A percentile compares a stretch with the other conserved stretches of the same genome.
Evolutionary conservation across 2,113 vertebrate species (phyloP).

Genomic region (Hippopotamus amphibius): DNA sequence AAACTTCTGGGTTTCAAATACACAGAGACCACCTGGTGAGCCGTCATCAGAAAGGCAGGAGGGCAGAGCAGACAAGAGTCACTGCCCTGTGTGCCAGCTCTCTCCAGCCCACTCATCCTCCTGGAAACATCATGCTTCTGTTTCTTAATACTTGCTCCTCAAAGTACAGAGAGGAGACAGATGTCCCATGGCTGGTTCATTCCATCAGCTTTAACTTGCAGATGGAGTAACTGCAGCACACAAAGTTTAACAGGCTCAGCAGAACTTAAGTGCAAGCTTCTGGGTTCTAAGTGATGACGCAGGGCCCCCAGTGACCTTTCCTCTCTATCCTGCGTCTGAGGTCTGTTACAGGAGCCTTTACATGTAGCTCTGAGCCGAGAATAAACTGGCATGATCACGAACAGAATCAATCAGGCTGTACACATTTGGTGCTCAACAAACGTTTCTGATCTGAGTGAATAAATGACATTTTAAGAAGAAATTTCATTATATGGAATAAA

Average conservation of each 20-base stretch:
- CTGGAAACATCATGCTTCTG: rapidly evolving
- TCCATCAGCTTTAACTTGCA: neutral
- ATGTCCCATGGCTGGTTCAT: rapidly evolving
- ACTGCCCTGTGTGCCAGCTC: rapidly evolving
- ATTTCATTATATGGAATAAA: neutral
- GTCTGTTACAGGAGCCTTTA: neutral
- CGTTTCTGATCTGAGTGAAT: neutral
- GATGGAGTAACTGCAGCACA: rapidly evolving
- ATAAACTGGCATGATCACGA: neutral
- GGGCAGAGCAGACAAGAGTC: neutral
- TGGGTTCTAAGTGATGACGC: rapidly evolving
- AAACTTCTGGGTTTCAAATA: neutral
- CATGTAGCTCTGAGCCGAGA: neutral
- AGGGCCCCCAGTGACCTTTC: neutral
- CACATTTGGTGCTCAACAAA: neutral
- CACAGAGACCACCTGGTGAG: neutral
- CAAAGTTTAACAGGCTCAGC: neutral
- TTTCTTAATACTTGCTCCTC: rapidly evolving
- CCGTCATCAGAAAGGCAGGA: too few relatives aligned
- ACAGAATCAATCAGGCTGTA: neutral
- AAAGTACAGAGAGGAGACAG: too few relatives aligned
- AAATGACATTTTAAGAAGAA: neutral
- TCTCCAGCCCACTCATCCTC: neutral
- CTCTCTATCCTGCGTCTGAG: neutral
- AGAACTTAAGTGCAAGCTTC: neutral